These are phyloP conservation scores for Syrista parreyssii DNA, from an alignment of 2,888 invertebrate species.

Conservation along the genomic window DNA sequence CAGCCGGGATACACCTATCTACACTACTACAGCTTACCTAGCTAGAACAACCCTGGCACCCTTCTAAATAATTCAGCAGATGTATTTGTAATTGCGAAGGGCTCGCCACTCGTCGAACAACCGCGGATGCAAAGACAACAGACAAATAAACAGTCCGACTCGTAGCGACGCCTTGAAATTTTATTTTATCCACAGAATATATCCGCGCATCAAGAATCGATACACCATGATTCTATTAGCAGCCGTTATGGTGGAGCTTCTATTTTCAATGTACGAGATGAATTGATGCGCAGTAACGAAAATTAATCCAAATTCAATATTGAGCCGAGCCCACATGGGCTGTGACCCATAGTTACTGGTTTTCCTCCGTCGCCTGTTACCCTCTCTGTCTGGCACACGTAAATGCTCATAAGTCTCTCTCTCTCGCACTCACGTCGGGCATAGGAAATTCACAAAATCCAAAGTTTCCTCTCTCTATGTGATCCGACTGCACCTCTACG, in stretches of 20 bases:
- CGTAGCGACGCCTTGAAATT: slow-evolving; percentile 30
- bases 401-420: neutral
- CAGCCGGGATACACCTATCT: slow-evolving; percentile 11
- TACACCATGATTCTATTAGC: neutral
- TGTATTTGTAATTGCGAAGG: slow-evolving; percentile 52
- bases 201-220: neutral
- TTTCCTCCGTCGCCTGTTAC: neutral
- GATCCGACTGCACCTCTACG: neutral
- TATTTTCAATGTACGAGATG: neutral
- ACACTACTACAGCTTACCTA: neutral
- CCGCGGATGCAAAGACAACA: slow-evolving; percentile 25
- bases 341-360: neutral
- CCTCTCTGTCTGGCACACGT: neutral
- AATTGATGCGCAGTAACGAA: neutral
- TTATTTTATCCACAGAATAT: neutral
- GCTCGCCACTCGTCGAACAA: slow-evolving; percentile 11
- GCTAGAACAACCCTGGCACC: slow-evolving; percentile 19
- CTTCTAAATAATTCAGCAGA: slow-evolving; percentile 57
- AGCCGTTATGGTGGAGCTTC: neutral
- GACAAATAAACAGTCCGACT: slow-evolving; percentile 33
- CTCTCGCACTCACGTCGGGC: neutral
- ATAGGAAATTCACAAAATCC: neutral
- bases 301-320: neutral
- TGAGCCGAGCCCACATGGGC: neutral
- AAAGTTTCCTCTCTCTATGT: neutral